Evolutionary conservation across 2,888 invertebrate genomes (phyloP).

Genomic region (Rambutsinella grinnellia): DNA sequence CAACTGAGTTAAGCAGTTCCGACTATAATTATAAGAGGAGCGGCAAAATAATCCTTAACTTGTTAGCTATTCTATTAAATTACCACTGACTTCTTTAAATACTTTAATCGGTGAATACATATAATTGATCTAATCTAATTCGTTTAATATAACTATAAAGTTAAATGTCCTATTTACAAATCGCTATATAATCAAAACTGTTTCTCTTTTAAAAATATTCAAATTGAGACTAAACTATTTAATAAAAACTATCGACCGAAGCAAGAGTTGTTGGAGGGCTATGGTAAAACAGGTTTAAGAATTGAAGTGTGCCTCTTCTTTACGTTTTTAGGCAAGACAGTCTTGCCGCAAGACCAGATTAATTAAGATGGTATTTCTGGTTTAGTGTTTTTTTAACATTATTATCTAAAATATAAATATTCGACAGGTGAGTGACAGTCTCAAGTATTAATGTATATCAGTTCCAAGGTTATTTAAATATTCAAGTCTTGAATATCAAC

Average conservation of each 20-base stretch:
- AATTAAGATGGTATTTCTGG: too few relatives aligned
- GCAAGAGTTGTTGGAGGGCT: too few relatives aligned
- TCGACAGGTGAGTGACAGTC: conserved; percentile 50
- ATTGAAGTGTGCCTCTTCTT: neutral
- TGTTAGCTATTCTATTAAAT: too few relatives aligned
- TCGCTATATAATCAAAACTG: neutral
- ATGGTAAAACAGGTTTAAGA: neutral
- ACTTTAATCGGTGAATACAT: conserved; percentile 25
- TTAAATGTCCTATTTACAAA: too few relatives aligned
- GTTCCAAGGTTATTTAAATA: conserved; percentile 34
- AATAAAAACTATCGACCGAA: too few relatives aligned
- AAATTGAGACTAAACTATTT: too few relatives aligned
- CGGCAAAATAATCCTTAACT: neutral
- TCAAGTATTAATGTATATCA: conserved; percentile 43
- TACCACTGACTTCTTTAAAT: conserved; percentile 28
- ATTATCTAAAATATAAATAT: conserved; percentile 1
- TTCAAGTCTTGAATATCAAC: conserved; percentile 34
- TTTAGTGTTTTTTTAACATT: too few relatives aligned
- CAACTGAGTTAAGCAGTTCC: too few relatives aligned
- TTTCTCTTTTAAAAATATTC: neutral
- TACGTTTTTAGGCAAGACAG: too few relatives aligned
- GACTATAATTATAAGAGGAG: too few relatives aligned
- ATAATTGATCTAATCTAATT: neutral
- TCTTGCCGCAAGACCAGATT: too few relatives aligned
- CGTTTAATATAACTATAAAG: too few relatives aligned